Percentiles rank a stretch among this genome's conserved stretches.
These are phyloP conservation scores for Euzetes globulus DNA, from an alignment of 2,888 invertebrate species.

Conservation along the genomic window DNA sequence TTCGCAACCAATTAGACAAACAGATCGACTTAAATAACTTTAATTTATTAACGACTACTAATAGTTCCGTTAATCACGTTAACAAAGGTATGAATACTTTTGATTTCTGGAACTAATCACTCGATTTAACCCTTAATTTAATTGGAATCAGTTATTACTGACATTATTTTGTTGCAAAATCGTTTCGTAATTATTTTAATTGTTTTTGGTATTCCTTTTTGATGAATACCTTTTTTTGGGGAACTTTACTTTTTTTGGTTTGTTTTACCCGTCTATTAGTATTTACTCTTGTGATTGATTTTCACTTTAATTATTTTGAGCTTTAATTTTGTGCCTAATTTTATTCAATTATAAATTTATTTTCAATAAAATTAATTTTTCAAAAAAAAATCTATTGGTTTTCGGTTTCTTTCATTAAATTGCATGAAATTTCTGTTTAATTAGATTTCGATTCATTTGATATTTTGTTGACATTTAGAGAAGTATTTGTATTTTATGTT, in stretches of 20 bases:
- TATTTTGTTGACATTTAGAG: neutral
- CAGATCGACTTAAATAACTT: conserved; percentile 9
- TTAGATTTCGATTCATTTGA: neutral
- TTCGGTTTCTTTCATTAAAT: neutral
- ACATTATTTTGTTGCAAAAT: neutral
- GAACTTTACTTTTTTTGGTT: no score
- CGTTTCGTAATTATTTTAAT: neutral
- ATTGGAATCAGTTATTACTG: neutral
- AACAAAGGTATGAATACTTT: conserved; percentile 26
- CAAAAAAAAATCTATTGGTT: neutral
- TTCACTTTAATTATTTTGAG: no score
- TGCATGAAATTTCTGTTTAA: neutral
- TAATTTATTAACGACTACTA: neutral
- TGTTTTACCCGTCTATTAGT: no score
- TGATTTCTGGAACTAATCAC: conserved; percentile 37
- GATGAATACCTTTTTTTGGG: no score
- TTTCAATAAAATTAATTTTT: neutral
- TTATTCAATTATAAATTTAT: neutral
- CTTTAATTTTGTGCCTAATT: no score
- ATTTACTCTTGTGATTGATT: no score
- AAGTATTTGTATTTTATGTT: neutral
- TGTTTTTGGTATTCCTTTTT: neutral
- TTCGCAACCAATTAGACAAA: neutral
- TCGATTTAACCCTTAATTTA: neutral
- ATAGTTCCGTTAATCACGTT: neutral